Evolutionary conservation across 64 coral and sea anemone species (phyloP).

Genomic region (Pachyseris speciosa): DNA sequence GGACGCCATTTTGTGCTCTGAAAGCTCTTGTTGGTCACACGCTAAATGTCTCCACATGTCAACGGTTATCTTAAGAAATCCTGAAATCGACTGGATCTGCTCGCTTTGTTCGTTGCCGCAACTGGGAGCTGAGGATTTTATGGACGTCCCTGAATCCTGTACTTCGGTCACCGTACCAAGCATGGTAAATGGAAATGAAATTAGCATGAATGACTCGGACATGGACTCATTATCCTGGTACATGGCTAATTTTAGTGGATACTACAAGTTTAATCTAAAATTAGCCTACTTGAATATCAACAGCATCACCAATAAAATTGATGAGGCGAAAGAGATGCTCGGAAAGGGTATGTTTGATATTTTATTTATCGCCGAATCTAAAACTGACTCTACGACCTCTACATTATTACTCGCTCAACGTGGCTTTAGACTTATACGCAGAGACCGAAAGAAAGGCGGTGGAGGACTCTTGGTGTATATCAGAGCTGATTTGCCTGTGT

Average conservation of each 20-base stretch:
- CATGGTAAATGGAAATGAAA: conserved; percentile 33
- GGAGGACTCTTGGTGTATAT: conserved; percentile 27
- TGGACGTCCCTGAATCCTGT: conserved; percentile 9
- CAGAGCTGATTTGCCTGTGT: conserved; percentile 5
- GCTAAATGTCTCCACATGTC: conserved; percentile 61
- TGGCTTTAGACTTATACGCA: conserved; percentile 3
- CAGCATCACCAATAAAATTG: not conserved
- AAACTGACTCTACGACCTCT: conserved; percentile 28
- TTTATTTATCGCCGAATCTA: conserved; percentile 38
- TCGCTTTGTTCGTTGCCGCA: conserved; percentile 30
- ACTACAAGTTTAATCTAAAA: conserved; percentile 35
- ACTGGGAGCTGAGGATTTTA: conserved; percentile 34
- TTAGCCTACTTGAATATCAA: conserved; percentile 39
- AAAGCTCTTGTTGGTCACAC: conserved; percentile 32
- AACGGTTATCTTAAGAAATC: not conserved
- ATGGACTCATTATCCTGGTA: conserved; percentile 14
- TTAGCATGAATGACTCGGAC: conserved; percentile 22
- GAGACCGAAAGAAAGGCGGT: conserved; percentile 54
- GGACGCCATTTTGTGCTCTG: conserved; percentile 67
- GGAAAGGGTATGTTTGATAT: conserved; percentile 16
- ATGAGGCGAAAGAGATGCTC: conserved; percentile 24
- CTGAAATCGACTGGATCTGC: conserved; percentile 45
- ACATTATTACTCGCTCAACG: conserved; percentile 4
- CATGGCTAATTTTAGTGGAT: conserved; percentile 8
- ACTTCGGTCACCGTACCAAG: conserved; percentile 24